Percentiles rank a stretch among this genome's conserved stretches.
Conservation (phyloP, 1,140 invertebrate genomes). For the Brachionus calyciflorus region DNA sequence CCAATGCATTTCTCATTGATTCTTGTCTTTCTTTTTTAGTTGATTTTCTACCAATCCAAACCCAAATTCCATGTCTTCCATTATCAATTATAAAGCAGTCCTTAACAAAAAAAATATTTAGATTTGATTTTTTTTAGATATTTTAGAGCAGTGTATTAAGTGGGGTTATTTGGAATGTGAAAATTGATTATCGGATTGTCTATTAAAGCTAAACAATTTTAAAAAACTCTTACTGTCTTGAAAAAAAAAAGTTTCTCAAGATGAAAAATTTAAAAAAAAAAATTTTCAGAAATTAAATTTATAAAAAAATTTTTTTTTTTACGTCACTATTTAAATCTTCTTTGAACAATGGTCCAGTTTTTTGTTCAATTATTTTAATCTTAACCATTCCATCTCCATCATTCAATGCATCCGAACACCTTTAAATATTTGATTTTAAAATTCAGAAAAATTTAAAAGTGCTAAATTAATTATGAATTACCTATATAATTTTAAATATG, state of each 20-base stretch:
- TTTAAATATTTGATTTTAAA: no score
- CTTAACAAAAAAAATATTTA: slow-evolving; percentile 53
- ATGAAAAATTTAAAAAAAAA: background rate
- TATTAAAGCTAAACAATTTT: background rate
- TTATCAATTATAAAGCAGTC: slow-evolving; percentile 82
- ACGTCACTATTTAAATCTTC: slow-evolving; percentile 75
- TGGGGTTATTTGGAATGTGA: no score
- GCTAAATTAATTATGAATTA: no score
- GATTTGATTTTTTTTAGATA: slow-evolving; percentile 6
- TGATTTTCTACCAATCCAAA: slow-evolving; percentile 78
- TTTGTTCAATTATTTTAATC: slow-evolving; percentile 80
- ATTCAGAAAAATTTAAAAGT: no score
- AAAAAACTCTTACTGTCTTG: background rate
- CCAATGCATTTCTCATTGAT: slow-evolving; percentile 71
- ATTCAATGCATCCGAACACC: slow-evolving; percentile 6
- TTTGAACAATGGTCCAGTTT: slow-evolving; percentile 75
- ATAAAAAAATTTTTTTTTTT: slow-evolving; percentile 21
- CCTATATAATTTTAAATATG: slow-evolving; percentile 29
- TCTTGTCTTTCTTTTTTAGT: slow-evolving; percentile 74
- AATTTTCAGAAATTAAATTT: slow-evolving; percentile 33
- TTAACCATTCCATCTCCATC: slow-evolving; percentile 25
- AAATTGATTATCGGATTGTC: no score
- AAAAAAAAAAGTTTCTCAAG: background rate
- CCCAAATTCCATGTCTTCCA: slow-evolving; percentile 74
- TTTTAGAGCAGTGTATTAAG: no score